Evolutionary conservation across 1,140 invertebrate species (phyloP).

Genomic region (Oryctes rhinoceros): DNA sequence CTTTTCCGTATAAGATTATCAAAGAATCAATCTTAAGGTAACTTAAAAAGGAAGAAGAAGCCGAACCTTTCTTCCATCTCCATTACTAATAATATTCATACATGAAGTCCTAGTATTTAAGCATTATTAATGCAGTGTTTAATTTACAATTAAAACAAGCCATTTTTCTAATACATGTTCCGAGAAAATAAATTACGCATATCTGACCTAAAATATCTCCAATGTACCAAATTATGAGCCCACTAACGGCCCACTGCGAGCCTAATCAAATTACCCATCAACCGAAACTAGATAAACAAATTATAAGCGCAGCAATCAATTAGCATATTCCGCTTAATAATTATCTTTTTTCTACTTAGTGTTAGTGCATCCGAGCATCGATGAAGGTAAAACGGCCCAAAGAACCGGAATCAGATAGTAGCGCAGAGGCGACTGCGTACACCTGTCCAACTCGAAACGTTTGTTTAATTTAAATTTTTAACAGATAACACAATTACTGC

Average conservation of each 20-base stretch:
- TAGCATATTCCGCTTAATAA: slow-evolving; percentile 9
- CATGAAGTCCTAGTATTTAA: too few species aligned
- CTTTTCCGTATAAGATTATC: too few species aligned
- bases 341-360: neutral
- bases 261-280: slow-evolving; percentile 33
- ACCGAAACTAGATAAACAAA: slow-evolving; percentile 26
- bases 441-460: slow-evolving; percentile 16
- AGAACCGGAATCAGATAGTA: neutral
- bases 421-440: neutral
- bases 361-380: neutral
- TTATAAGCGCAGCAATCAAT: slow-evolving; percentile 27
- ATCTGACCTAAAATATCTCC: slow-evolving; percentile 20
- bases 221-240: neutral
- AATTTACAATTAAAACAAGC: neutral
- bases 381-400: neutral
- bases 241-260: neutral
- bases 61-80: too few species aligned
- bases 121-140: neutral
- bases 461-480: slow-evolving; percentile 22
- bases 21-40: too few species aligned
- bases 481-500: slow-evolving; percentile 27
- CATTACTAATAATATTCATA: too few species aligned
- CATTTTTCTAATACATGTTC: neutral
- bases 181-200: slow-evolving; percentile 12
- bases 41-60: too few species aligned